Base-by-base conservation (phyloP, 2,888 invertebrate species). In the Laspeyria flexula region DNA sequence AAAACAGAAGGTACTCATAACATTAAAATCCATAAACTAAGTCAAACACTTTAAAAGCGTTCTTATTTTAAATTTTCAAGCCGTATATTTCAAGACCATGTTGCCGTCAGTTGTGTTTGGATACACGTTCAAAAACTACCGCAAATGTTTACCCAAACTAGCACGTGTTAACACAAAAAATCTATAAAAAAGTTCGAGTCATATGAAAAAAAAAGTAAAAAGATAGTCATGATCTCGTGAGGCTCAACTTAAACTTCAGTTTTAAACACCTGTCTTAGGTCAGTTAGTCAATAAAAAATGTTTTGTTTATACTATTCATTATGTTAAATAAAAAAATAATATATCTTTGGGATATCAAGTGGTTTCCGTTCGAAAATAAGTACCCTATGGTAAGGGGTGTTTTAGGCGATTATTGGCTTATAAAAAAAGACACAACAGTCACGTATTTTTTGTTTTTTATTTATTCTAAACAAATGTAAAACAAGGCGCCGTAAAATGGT, bases 81-180 rank as follows among this genome's bases (percentile, higher is more conserved):
- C 51, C 38, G 34, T 27, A 45, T 61, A 43, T 60, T 55, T 47
- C 33, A 33, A 43, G 49, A 13, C 44, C 38, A 45, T 23, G 51
- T 51, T 53, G 34, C 49, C 54, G 61, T 61, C 68, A 57, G 71
- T 65, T 69, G 71, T 68, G 42, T 70, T 68, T 71, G 53, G 41
- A 45, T 58, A 67, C 55, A 61, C 54, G 38, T 56, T 61, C 35
- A 40, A 60, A n/a, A 57, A 34, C 53, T 40, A 56, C 60, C 51
- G 57, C 56, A 50, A 52, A 59, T 69, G 68, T 69, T 69, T 69
- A 68, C 72, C 63, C 52, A 51, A 45, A 43, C 56, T 69, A 83
- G 86, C 89, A 82, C 87, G 88, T 85, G 88, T 85, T 85, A 81
- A 79, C 70, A 72, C 75, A 69, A 59, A 71, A 65, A 59, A 70